phyloP scores from a whole-genome alignment of 2,113 vertebrate species.

The Sisor rabdophorus region DNA sequence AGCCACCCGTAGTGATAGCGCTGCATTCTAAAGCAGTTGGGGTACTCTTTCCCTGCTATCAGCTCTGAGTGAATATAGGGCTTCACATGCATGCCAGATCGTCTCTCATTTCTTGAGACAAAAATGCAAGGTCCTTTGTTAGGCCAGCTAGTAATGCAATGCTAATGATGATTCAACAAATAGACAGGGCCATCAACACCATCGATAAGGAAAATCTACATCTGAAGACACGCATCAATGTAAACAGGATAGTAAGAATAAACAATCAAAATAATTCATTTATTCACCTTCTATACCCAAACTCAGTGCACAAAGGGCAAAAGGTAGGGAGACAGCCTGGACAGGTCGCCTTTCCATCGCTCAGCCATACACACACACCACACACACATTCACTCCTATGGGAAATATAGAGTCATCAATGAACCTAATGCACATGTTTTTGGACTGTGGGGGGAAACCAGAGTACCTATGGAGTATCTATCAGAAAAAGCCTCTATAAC shows the following conservation, averaged over 20 bases:
- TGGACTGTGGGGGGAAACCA: background rate
- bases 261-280: too few species aligned
- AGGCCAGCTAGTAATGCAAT: slow-evolving; percentile 15
- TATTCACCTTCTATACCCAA: too few species aligned
- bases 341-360: too few species aligned
- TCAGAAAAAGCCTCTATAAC: background rate
- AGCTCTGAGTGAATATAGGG: slow-evolving; percentile 1
- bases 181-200: background rate
- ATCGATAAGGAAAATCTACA: too few species aligned
- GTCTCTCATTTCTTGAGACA: background rate
- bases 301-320: too few species aligned
- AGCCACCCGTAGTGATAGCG: slow-evolving; percentile 48
- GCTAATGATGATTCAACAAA: slow-evolving; percentile 25
- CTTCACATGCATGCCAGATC: background rate
- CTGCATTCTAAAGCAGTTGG: slow-evolving; percentile 56
- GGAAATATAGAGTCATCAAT: background rate
- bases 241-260: too few species aligned
- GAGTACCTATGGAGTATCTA: too few species aligned
- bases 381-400: too few species aligned
- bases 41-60: slow-evolving; percentile 13
- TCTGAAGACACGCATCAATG: too few species aligned
- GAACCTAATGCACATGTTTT: background rate
- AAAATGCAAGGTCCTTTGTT: slow-evolving; percentile 1
- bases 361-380: too few species aligned
- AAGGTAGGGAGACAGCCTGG: too few species aligned